A percentile compares a stretch with the other conserved stretches of the same genome.
Conservation (phyloP, 1,140 invertebrate species). For the Solen grandis region DNA sequence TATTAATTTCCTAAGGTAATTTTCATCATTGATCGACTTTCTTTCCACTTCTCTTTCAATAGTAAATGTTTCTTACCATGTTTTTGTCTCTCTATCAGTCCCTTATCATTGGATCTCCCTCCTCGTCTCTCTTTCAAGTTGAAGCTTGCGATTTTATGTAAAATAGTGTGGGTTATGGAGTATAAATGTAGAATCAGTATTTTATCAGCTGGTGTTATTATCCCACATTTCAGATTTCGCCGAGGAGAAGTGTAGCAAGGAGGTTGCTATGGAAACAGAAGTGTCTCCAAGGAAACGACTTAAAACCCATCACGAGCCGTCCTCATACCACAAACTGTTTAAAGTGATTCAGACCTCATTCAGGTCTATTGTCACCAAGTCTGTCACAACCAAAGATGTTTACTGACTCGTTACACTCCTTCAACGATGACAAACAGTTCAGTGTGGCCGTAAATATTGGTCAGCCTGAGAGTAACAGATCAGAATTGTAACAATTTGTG, state of each 20-base stretch:
- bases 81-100: too few species aligned
- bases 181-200: background rate
- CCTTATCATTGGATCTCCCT: too few species aligned
- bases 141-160: background rate
- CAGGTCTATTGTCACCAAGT: slow-evolving; percentile 62
- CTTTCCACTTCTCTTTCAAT: background rate
- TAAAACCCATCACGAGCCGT: slow-evolving; percentile 37
- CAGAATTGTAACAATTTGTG: too few species aligned
- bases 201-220: background rate
- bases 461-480: too few species aligned
- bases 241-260: background rate
- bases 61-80: background rate
- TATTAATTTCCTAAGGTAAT: background rate
- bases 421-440: too few species aligned
- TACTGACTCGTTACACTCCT: slow-evolving; percentile 56
- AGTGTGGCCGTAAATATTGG: too few species aligned
- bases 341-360: slow-evolving; percentile 61
- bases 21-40: background rate
- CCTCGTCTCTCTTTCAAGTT: too few species aligned
- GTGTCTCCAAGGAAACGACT: slow-evolving; percentile 52
- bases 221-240: slow-evolving; percentile 4
- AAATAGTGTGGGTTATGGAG: background rate
- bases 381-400: slow-evolving; percentile 64
- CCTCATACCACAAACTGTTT: slow-evolving; percentile 59
- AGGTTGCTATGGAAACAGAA: slow-evolving; percentile 9